phyloP scores from a whole-genome alignment of 1,140 invertebrate species.

The Drosophila simulans region DNA sequence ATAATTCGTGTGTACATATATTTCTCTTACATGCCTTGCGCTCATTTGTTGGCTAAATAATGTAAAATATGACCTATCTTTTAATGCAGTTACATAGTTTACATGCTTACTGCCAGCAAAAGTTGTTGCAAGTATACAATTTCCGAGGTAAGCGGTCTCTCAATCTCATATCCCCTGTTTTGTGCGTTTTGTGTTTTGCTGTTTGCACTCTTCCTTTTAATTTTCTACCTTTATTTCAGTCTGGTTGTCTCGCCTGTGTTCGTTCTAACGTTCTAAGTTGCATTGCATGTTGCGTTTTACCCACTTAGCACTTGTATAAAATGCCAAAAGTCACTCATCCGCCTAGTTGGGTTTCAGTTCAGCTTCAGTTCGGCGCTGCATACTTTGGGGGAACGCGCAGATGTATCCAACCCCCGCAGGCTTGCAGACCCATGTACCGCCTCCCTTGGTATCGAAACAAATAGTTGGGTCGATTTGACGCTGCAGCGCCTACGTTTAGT shows the following conservation, averaged over 20 bases:
- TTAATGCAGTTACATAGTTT: conserved; percentile 80
- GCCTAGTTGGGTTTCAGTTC: conserved; percentile 63
- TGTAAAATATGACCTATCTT: conserved; percentile 46
- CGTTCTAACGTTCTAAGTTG: conserved; percentile 10
- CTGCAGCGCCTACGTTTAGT: conserved; percentile 56
- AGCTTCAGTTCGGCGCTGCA: conserved; percentile 16
- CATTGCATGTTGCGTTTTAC: conserved; percentile 39
- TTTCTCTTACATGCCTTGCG: conserved; percentile 72
- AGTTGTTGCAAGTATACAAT: conserved; percentile 83
- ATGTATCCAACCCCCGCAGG: conserved; percentile 20
- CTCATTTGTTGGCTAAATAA: conserved; percentile 65
- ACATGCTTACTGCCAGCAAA: conserved; percentile 84
- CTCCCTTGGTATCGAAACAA: conserved; percentile 62
- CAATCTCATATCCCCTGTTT: conserved; percentile 28
- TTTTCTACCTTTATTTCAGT: conserved; percentile 16
- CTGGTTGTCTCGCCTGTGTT: conserved; percentile 17
- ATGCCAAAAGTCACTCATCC: conserved; percentile 60
- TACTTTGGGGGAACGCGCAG: conserved; percentile 38
- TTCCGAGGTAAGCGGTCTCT: conserved; percentile 80
- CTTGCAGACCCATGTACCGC: conserved; percentile 31
- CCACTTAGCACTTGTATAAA: conserved; percentile 34
- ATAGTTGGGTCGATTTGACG: conserved; percentile 36
- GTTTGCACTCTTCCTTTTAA: conserved; percentile 28
- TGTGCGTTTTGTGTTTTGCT: conserved; percentile 31
- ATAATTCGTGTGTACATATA: conserved; percentile 45